Evolutionary conservation across 1,140 invertebrate genomes (phyloP).

Genomic region (Rhopalosiphum maidis): DNA sequence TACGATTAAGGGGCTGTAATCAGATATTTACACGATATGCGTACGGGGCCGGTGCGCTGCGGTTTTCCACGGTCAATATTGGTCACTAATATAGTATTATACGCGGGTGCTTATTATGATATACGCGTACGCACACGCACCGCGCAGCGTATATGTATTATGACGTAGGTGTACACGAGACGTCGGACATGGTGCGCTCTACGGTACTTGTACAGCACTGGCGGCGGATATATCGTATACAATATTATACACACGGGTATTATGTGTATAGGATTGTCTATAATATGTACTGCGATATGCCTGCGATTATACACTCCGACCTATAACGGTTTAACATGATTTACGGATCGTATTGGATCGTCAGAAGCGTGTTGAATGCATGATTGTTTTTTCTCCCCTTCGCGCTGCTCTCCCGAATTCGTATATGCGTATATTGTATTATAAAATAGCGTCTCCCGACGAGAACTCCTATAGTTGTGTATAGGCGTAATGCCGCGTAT

Average conservation of each 20-base stretch:
- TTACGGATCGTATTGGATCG: neutral
- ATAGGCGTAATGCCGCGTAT: neutral
- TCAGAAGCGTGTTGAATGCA: neutral
- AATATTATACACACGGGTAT: neutral
- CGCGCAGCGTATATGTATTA: neutral
- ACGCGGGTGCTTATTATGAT: neutral
- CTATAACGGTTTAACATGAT: constrained; percentile 38
- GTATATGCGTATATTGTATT: neutral
- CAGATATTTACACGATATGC: neutral
- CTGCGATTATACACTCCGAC: neutral
- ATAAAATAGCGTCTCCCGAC: neutral
- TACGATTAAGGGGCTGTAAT: neutral
- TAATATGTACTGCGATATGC: neutral
- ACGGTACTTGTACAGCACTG: neutral
- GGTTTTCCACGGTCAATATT: constrained; percentile 26
- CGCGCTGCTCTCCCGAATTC: neutral
- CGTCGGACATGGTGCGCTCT: neutral
- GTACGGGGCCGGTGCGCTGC: neutral
- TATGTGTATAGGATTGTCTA: neutral
- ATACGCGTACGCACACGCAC: neutral
- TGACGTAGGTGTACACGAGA: neutral
- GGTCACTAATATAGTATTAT: neutral
- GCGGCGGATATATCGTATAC: neutral
- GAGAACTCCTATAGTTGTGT: neutral
- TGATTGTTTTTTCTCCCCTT: constrained; percentile 2